phyloP scores from a whole-genome alignment of 1,140 invertebrate genomes.

The Microplitis mediator region DNA sequence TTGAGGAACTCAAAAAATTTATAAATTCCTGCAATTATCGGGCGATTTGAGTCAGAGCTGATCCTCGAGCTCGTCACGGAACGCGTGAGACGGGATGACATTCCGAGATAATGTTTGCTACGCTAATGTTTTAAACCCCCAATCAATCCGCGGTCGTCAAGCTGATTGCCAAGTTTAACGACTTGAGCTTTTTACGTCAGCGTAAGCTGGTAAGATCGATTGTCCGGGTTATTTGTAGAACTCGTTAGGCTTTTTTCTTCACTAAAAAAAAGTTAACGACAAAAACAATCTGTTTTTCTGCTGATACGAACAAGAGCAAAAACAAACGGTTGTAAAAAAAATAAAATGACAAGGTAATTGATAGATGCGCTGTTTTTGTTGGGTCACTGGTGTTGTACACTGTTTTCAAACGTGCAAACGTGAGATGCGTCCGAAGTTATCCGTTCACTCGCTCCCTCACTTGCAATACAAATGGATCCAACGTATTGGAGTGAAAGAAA shows the following conservation, averaged over 20 bases:
- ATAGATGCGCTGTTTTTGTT: not conserved
- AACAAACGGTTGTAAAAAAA: not conserved
- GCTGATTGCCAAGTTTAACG: no score
- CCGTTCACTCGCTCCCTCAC: no score
- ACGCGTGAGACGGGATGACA: no score
- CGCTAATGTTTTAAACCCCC: no score
- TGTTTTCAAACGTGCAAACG: constrained; percentile 17
- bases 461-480: not conserved
- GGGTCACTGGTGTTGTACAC: constrained; percentile 19
- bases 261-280: not conserved
- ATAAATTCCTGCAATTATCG: no score
- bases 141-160: no score
- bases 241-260: not conserved
- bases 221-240: not conserved
- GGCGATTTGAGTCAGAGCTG: no score
- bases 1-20: no score
- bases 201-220: no score
- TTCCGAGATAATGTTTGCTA: no score
- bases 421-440: not conserved
- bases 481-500: constrained; percentile 5
- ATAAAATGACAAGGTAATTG: constrained; percentile 3
- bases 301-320: not conserved
- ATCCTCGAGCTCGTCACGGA: no score
- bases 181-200: no score
- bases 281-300: not conserved